Evolutionary conservation across 92 coral and sea anemone species (phyloP).

Genomic region (Metridium senile): DNA sequence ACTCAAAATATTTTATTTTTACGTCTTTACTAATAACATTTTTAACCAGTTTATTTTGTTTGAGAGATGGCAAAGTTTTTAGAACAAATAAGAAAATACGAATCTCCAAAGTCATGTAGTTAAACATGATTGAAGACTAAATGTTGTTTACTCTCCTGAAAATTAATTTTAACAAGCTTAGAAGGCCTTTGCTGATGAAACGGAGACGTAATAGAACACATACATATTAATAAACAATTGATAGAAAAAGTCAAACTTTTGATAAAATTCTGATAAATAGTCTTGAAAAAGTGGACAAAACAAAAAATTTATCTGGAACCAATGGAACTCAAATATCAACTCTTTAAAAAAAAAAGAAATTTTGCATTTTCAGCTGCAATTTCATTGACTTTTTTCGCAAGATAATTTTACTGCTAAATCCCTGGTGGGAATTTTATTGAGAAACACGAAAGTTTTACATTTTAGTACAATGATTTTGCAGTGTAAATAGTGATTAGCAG

Average conservation of each 20-base stretch:
- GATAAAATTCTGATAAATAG: no score
- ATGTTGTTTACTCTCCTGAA: constrained; percentile 5
- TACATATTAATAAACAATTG: neutral
- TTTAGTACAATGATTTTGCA: constrained; percentile 21
- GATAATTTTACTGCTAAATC: no score
- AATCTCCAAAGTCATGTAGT: neutral
- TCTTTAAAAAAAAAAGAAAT: no score
- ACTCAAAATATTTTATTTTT: no score
- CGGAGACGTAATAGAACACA: neutral
- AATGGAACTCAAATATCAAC: no score
- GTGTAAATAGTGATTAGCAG: constrained; percentile 52
- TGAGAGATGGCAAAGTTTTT: neutral
- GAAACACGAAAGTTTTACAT: constrained; percentile 7
- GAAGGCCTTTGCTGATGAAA: neutral
- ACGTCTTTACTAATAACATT: neutral
- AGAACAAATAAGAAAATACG: neutral
- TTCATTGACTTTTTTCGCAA: no score
- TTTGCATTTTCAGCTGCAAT: no score
- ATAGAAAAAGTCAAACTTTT: neutral
- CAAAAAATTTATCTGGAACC: no score
- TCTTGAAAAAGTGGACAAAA: no score
- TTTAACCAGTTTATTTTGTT: neutral
- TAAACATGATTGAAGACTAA: constrained; percentile 1
- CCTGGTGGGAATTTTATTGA: constrained; percentile 3
- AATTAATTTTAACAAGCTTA: constrained; percentile 16